A percentile compares a stretch with the other conserved stretches of the same genome.
phyloP scores from a whole-genome alignment of 1,140 invertebrate species.

The Dolichoris vasculosae region DNA sequence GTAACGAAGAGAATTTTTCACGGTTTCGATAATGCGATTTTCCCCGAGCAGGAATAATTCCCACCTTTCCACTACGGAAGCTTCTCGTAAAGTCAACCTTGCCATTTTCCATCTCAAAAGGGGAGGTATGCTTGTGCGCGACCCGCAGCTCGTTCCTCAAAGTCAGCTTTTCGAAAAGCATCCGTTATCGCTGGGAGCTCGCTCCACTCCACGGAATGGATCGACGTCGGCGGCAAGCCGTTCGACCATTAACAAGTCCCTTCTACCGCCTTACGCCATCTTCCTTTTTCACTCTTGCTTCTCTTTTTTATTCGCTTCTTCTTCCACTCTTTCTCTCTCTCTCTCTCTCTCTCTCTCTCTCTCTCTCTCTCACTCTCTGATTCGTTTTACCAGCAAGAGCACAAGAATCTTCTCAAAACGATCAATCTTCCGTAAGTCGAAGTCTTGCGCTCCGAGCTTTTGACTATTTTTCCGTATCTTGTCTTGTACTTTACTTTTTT shows the following conservation, averaged over 20 bases:
- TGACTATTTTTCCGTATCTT: slow-evolving; percentile 39
- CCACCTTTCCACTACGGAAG: slow-evolving; percentile 15
- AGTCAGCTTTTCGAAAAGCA: slow-evolving; percentile 52
- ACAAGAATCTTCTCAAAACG: slow-evolving; percentile 56
- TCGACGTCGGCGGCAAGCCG: slow-evolving; percentile 60
- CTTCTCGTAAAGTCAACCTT: slow-evolving; percentile 29
- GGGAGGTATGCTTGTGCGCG: neutral
- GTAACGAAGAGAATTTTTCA: slow-evolving; percentile 44
- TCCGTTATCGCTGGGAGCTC: slow-evolving; percentile 42
- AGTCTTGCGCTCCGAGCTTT: slow-evolving; percentile 40
- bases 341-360: neutral
- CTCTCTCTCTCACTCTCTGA: neutral
- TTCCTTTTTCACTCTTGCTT: neutral
- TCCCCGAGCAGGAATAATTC: slow-evolving; percentile 44
- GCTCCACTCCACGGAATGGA: slow-evolving; percentile 43
- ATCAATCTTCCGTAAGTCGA: slow-evolving; percentile 68
- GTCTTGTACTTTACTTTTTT: neutral
- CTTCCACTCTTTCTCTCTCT: neutral
- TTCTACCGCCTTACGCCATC: slow-evolving; percentile 38
- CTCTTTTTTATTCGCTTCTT: neutral
- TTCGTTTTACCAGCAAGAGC: neutral
- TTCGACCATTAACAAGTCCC: slow-evolving; percentile 64
- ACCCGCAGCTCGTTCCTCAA: slow-evolving; percentile 51
- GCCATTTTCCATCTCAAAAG: slow-evolving; percentile 18
- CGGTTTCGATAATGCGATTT: slow-evolving; percentile 42